Evolutionary conservation across 2,113 vertebrate genomes (phyloP).

Genomic region (Neogobius melanostomus): DNA sequence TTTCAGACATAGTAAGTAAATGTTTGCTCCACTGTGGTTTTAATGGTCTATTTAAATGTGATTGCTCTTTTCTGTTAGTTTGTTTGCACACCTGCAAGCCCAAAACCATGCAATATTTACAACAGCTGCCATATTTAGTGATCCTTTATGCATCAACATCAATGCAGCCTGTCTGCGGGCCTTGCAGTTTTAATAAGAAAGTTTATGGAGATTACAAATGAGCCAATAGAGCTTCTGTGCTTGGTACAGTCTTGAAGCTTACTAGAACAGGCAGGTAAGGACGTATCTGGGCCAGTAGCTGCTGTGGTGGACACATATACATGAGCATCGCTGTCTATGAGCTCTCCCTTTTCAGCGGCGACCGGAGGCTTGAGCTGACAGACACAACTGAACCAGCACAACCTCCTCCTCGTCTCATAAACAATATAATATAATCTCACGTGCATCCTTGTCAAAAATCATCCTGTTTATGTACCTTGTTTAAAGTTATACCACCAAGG

Average conservation of each 20-base stretch:
- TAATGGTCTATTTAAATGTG: too few species aligned
- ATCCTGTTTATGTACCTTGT: too few species aligned
- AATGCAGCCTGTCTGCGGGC: neutral
- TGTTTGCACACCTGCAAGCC: too few species aligned
- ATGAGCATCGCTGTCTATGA: slow-evolving; percentile 40
- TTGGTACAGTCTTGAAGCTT: slow-evolving; percentile 1
- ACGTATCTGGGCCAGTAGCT: slow-evolving; percentile 47
- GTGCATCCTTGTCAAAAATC: too few species aligned
- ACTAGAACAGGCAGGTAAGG: slow-evolving; percentile 29
- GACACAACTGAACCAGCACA: slow-evolving; percentile 25
- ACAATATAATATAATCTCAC: too few species aligned
- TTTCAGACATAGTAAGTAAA: neutral
- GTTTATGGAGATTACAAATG: neutral
- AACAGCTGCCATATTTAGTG: neutral
- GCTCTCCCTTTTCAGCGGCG: slow-evolving; percentile 8
- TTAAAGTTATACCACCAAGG: too few species aligned
- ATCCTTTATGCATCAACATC: neutral
- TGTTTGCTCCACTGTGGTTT: neutral
- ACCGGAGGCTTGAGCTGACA: slow-evolving; percentile 26
- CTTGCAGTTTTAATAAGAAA: neutral
- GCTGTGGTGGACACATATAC: slow-evolving; percentile 19
- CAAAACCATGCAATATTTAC: too few species aligned
- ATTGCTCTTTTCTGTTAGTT: too few species aligned
- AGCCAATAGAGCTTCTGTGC: slow-evolving; percentile 3
- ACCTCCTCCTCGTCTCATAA: slow-evolving; percentile 18